Percentiles rank a stretch among this genome's conserved stretches.
phyloP scores from a whole-genome alignment of 2,888 invertebrate genomes.

The Ornithoptera priamus region DNA sequence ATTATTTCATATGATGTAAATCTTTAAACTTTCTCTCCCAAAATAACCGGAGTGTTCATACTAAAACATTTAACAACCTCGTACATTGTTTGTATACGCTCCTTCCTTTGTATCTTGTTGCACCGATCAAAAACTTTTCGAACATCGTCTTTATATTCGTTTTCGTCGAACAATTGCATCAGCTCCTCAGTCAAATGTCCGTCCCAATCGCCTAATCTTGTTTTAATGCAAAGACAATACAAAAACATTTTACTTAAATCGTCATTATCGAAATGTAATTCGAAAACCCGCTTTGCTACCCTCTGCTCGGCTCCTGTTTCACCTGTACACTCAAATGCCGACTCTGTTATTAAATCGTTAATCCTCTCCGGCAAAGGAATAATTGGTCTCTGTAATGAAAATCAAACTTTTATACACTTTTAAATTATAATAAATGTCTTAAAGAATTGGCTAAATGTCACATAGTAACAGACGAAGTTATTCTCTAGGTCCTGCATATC shows the following conservation, averaged over 20 bases:
- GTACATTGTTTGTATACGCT: slow-evolving; percentile 5
- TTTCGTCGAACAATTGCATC: slow-evolving; percentile 1
- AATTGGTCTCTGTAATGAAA: slow-evolving; percentile 14
- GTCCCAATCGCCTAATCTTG: neutral
- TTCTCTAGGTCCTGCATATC: no score
- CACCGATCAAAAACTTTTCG: slow-evolving; percentile 6
- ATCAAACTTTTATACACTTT: neutral
- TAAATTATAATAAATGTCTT: neutral
- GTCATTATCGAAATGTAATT: slow-evolving; percentile 8
- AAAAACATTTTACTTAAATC: slow-evolving; percentile 10
- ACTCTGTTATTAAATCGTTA: neutral
- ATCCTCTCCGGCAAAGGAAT: neutral
- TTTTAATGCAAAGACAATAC: slow-evolving; percentile 5
- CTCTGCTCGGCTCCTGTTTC: neutral
- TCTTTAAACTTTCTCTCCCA: slow-evolving; percentile 3
- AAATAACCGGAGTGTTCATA: slow-evolving; percentile 12
- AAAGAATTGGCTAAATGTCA: neutral
- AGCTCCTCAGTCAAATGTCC: slow-evolving; percentile 8
- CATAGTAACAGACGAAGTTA: no score
- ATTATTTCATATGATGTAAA: neutral
- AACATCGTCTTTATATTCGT: slow-evolving; percentile 2
- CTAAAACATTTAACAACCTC: slow-evolving; percentile 13
- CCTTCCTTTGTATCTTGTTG: slow-evolving; percentile 13
- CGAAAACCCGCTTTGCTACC: slow-evolving; percentile 7
- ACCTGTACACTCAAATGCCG: neutral